These are phyloP conservation scores for Littorina saxatilis DNA, from an alignment of 1,140 invertebrate species.

Conservation along the genomic window DNA sequence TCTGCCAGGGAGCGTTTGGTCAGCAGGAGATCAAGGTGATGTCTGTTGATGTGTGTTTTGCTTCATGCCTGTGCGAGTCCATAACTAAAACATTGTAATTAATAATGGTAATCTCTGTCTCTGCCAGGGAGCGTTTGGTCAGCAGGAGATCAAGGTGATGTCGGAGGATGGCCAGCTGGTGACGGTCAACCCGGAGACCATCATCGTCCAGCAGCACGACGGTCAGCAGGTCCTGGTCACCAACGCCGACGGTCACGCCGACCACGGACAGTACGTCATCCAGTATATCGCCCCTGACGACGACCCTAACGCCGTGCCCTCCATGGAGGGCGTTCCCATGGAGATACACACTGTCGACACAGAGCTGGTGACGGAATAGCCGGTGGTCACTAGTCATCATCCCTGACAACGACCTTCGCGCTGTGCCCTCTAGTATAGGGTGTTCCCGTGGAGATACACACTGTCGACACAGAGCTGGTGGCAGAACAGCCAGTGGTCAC, in stretches of 20 bases:
- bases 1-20: slow-evolving; percentile 50
- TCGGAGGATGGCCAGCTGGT: slow-evolving; percentile 66
- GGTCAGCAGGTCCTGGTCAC: slow-evolving; percentile 55
- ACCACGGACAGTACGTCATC: slow-evolving; percentile 62
- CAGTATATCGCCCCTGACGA: slow-evolving; percentile 61
- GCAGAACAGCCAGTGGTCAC: too few species aligned
- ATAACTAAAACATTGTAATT: too few species aligned
- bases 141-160: slow-evolving; percentile 63
- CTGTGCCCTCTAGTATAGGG: too few species aligned
- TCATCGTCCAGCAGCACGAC: slow-evolving; percentile 69
- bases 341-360: slow-evolving; percentile 40
- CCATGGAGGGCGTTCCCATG: slow-evolving; percentile 37
- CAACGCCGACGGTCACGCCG: slow-evolving; percentile 49
- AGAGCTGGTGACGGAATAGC: slow-evolving; percentile 14
- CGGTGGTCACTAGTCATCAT: too few species aligned
- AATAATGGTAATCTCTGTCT: too few species aligned
- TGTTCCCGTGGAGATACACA: too few species aligned
- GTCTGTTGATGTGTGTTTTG: slow-evolving; percentile 64
- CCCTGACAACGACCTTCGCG: too few species aligned
- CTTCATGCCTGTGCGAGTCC: too few species aligned
- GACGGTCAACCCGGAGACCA: slow-evolving; percentile 67
- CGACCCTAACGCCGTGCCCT: slow-evolving; percentile 32
- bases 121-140: slow-evolving; percentile 50
- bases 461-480: too few species aligned
- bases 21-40: slow-evolving; percentile 62